Evolutionary conservation across 2,888 invertebrate genomes (phyloP).

Genomic region (Dorcus parallelipipedus): DNA sequence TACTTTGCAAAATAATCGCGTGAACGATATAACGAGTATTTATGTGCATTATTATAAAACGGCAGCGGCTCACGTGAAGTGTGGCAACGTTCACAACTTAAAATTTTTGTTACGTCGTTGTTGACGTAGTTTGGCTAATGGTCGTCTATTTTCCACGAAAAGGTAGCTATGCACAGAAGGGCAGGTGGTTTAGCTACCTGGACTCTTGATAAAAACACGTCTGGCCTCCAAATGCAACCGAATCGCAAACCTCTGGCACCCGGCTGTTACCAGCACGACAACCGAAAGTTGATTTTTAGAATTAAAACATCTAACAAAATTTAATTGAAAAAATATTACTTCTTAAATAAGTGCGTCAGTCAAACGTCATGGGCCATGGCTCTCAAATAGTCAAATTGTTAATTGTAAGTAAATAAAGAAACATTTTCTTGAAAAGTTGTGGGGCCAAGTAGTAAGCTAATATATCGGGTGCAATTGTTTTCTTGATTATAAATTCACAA

Average conservation of each 20-base stretch:
- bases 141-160: constrained; percentile 22
- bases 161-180: constrained; percentile 24
- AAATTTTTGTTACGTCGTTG: too few relatives aligned
- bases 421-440: too few relatives aligned
- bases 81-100: neutral
- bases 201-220: constrained; percentile 27
- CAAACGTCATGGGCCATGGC: too few relatives aligned
- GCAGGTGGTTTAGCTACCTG: constrained; percentile 28
- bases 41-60: neutral
- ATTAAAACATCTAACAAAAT: too few relatives aligned
- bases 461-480: too few relatives aligned
- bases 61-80: neutral
- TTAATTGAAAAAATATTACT: too few relatives aligned
- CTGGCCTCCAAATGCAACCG: constrained; percentile 30
- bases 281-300: constrained; percentile 11
- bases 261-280: constrained; percentile 23
- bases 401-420: too few relatives aligned
- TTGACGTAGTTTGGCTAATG: constrained; percentile 9
- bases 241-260: constrained; percentile 27
- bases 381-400: too few relatives aligned
- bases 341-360: too few relatives aligned
- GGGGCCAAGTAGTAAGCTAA: too few relatives aligned
- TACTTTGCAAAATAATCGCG: too few relatives aligned
- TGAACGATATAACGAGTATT: neutral
- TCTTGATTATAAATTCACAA: too few relatives aligned